phyloP scores from a whole-genome alignment of 2,113 vertebrate species.

The Otus sunia region DNA sequence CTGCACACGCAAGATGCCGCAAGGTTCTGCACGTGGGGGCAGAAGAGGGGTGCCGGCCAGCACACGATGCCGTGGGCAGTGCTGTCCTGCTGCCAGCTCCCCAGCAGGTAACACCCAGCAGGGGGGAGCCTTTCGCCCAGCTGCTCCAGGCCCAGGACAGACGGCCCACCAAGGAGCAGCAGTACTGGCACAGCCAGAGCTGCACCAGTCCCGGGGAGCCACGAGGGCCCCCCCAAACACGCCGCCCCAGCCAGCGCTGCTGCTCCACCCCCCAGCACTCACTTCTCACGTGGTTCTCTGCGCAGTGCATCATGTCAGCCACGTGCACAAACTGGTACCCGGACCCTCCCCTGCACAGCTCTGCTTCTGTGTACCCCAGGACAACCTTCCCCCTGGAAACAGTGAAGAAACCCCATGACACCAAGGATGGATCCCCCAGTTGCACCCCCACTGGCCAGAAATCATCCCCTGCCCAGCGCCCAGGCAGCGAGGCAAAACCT shows the following conservation, averaged over 20 bases:
- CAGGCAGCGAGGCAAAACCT: neutral
- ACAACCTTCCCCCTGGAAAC: conserved; percentile 5
- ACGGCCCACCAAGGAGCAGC: neutral
- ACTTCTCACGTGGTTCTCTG: conserved; percentile 78
- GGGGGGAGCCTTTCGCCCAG: neutral
- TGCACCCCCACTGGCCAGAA: neutral
- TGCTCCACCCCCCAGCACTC: neutral
- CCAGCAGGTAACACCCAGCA: neutral
- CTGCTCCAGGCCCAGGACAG: accelerated
- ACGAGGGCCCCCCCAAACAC: accelerated
- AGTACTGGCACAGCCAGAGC: neutral
- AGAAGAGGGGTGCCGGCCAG: neutral
- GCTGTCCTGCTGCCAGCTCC: neutral
- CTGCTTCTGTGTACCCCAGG: conserved; percentile 78
- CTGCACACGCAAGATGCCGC: accelerated
- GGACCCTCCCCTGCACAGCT: conserved; percentile 75
- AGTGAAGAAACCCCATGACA: neutral
- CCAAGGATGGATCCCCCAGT: accelerated
- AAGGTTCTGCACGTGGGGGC: accelerated
- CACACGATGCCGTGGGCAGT: accelerated
- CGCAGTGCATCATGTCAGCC: conserved; percentile 80
- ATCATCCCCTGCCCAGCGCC: neutral
- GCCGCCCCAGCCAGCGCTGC: too few relatives aligned
- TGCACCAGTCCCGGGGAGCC: neutral
- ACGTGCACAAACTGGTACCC: conserved; percentile 83